Conservation (phyloP, 2,888 invertebrate species). For the Liopterus haemorrhoidalis region DNA sequence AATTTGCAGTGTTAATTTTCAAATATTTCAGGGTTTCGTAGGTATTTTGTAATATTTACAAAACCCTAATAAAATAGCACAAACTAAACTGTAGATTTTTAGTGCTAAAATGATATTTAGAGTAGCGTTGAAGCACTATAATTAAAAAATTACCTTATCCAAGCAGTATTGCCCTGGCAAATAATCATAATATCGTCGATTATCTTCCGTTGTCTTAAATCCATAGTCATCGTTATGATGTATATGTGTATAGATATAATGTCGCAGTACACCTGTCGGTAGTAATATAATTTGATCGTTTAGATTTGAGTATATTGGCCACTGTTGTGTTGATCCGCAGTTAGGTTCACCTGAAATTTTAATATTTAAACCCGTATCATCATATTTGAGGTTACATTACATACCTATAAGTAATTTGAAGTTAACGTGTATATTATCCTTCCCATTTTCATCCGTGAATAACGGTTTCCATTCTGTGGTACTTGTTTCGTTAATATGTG, state of each 20-base stretch:
- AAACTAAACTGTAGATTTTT: no score
- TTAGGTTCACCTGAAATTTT: conserved; percentile 61
- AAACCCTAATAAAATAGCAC: neutral
- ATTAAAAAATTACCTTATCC: conserved; percentile 58
- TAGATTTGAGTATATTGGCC: conserved; percentile 58
- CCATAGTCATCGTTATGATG: conserved; percentile 44
- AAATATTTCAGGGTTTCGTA: no score
- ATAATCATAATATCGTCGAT: conserved; percentile 63
- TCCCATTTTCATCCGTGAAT: conserved; percentile 60
- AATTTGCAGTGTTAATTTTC: conserved; percentile 2
- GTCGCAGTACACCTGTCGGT: conserved; percentile 65
- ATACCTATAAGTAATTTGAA: conserved; percentile 39
- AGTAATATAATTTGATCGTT: conserved; percentile 60
- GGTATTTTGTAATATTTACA: neutral
- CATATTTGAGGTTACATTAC: no score
- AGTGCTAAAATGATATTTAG: no score
- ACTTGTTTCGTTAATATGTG: conserved; percentile 55
- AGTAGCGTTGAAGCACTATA: neutral
- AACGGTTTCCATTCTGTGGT: conserved; percentile 56
- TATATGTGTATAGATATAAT: conserved; percentile 58
- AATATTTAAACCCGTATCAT: conserved; percentile 28
- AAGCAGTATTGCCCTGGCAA: conserved; percentile 71
- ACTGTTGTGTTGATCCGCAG: conserved; percentile 63
- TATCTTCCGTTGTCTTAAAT: conserved; percentile 42
- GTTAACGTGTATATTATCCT: conserved; percentile 50